A percentile compares a stretch with the other conserved stretches of the same genome.
Conservation (phyloP, 2,113 vertebrate genomes). For the Clinocottus analis region DNA sequence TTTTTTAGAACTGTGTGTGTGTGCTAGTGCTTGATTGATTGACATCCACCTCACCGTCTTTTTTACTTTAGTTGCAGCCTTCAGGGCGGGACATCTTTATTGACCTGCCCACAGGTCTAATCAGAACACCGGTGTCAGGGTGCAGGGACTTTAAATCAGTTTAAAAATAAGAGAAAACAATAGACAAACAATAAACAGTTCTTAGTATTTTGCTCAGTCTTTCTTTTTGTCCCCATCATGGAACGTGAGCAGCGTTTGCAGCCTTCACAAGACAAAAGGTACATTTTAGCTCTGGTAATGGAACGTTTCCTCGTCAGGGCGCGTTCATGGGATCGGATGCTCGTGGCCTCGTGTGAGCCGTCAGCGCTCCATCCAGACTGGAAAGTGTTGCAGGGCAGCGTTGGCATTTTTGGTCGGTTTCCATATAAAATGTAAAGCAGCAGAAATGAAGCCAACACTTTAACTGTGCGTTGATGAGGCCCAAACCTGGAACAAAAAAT, state of each 20-base stretch:
- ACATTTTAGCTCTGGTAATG: neutral
- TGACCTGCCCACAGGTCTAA: neutral
- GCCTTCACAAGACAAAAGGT: neutral
- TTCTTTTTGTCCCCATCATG: neutral
- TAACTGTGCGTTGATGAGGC: constrained; percentile 25
- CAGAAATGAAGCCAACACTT: constrained; percentile 12
- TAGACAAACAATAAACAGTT: neutral
- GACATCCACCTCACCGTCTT: neutral
- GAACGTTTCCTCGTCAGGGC: neutral
- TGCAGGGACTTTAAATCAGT: neutral
- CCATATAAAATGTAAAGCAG: constrained; percentile 55
- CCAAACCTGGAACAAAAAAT: constrained; percentile 32
- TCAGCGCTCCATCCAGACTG: neutral
- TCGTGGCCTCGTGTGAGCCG: neutral
- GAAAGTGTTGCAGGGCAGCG: constrained; percentile 21
- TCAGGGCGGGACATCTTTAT: neutral
- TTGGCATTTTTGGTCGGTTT: constrained; percentile 43
- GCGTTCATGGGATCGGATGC: neutral
- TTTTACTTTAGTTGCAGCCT: neutral
- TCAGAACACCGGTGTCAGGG: neutral
- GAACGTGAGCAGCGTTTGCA: neutral
- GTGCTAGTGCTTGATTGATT: neutral
- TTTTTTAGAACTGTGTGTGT: neutral
- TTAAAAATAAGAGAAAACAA: neutral
- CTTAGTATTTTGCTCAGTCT: neutral